Evolutionary conservation across 1,140 invertebrate species (phyloP).

Genomic region (Sycophila sp.): DNA sequence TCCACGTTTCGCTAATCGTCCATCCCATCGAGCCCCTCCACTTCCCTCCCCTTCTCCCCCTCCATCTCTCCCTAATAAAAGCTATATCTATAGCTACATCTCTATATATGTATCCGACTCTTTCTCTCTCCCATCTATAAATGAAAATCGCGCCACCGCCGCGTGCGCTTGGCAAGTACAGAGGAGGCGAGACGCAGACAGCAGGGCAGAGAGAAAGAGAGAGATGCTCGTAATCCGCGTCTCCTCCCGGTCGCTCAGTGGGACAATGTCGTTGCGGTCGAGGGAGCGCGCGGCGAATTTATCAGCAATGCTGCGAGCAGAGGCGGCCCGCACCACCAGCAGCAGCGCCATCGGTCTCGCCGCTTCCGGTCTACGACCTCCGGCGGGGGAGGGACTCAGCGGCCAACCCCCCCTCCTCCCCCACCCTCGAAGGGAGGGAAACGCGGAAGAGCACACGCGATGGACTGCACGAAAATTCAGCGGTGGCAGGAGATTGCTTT

Average conservation of each 20-base stretch:
- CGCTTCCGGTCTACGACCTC: slow-evolving; percentile 14
- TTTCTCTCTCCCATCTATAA: too few species aligned
- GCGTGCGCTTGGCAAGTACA: neutral
- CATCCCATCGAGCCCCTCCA: too few species aligned
- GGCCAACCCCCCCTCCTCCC: too few species aligned
- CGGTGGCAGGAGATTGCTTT: too few species aligned
- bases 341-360: neutral
- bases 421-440: neutral
- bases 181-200: neutral
- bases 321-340: neutral
- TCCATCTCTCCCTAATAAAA: too few species aligned
- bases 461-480: neutral
- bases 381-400: neutral
- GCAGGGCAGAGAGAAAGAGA: neutral
- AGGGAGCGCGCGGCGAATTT: slow-evolving; percentile 7
- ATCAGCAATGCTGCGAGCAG: slow-evolving; percentile 6
- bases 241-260: neutral
- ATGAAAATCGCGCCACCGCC: neutral
- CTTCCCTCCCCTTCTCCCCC: too few species aligned
- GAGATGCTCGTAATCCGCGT: neutral
- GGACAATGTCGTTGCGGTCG: slow-evolving; percentile 7
- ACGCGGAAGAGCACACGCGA: neutral
- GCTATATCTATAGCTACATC: too few species aligned
- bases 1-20: too few species aligned
- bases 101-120: too few species aligned